Evolutionary conservation across 2,888 invertebrate genomes (phyloP), one percentile per base, ranked within the genome.

Genomic region (Leptarthrus brevirostris): DNA sequence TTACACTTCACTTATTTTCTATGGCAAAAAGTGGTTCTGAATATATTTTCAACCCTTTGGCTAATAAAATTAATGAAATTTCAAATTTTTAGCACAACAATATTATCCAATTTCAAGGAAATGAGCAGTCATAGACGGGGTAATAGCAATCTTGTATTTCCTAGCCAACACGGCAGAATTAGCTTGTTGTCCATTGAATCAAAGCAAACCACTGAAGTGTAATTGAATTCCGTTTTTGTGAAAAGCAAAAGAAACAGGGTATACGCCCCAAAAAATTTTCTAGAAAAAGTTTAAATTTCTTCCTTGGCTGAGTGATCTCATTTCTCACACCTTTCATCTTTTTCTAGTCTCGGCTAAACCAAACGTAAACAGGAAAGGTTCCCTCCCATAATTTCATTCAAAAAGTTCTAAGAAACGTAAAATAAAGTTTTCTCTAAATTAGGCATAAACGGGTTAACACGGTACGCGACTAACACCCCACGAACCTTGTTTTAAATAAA

Each of bases 1-100:
- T 58, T 58, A 58, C 40, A 58, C 58, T 58, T 58, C 36, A 58
- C 36, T 58, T 58, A 36, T 10, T 30, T 18, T 34, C 18, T 20
- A 16, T 58, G 12, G 36, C 58, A 36, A 58, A 58, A 40, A 36
- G 58, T 18, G 36, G 36, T 20, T 16, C 16, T 49, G 20, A 5
- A 2, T 20, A 20, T 36, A 1, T n/a, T 6, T 6, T 20, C 36
- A 58, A 58, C 58, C 58, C 36, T 58, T 58, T 6, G 14, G 58
- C 58, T 34, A 34, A 36, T 58, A 58, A 58, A 36, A 58, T 58
- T 58, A 58, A 58, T 58, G 58, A 58, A 58, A 58, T 36, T 20
- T 58, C 58, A 18, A 58, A 58, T 58, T 58, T 58, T 58, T 58
- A 58, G 16, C 16, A 16, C 8, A n/a, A 40, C 3, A 12, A 40